A percentile compares a stretch with the other conserved stretches of the same genome.
These are phyloP conservation scores for Semibalanus balanoides DNA, from an alignment of 1,140 invertebrate species.

Conservation along the genomic window DNA sequence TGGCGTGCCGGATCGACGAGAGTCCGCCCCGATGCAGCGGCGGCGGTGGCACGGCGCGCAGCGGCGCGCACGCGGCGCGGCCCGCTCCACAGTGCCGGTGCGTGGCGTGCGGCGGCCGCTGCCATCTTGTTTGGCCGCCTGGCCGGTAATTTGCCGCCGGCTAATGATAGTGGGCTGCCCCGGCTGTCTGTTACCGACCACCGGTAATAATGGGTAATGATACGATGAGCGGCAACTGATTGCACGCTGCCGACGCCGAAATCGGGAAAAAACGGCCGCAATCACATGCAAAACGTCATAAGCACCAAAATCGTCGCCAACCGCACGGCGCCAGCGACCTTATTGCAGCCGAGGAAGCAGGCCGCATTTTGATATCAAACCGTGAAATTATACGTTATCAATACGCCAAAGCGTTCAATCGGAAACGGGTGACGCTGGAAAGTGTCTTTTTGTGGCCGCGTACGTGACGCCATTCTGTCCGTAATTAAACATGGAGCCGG, in stretches of 20 bases:
- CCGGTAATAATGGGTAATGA: not conserved
- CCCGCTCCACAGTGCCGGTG: not conserved
- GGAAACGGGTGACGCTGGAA: constrained; percentile 1
- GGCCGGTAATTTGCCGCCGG: not conserved
- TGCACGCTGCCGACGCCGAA: not conserved
- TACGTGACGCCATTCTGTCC: constrained; percentile 5
- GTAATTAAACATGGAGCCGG: constrained; percentile 1
- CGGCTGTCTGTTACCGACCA: not conserved
- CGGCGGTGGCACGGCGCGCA: no score
- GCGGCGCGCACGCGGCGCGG: no score
- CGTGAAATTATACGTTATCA: constrained; percentile 1
- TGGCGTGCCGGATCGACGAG: no score
- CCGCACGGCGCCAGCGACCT: not conserved
- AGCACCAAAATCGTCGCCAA: not conserved
- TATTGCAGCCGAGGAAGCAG: not conserved
- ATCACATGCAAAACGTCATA: not conserved
- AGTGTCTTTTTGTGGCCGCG: constrained; percentile 1
- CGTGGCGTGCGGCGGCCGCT: not conserved
- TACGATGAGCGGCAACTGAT: constrained; percentile 1
- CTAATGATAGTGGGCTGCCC: not conserved
- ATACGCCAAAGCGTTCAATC: constrained; percentile 1
- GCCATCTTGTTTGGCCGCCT: not conserved
- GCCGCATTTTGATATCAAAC: not conserved
- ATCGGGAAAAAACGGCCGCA: constrained; percentile 1
- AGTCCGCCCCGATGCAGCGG: no score